A percentile compares a stretch with the other conserved stretches of the same genome.
These are phyloP conservation scores for Darevskia nairensis DNA, from an alignment of 2,797 vertebrate species.

Conservation along the genomic window DNA sequence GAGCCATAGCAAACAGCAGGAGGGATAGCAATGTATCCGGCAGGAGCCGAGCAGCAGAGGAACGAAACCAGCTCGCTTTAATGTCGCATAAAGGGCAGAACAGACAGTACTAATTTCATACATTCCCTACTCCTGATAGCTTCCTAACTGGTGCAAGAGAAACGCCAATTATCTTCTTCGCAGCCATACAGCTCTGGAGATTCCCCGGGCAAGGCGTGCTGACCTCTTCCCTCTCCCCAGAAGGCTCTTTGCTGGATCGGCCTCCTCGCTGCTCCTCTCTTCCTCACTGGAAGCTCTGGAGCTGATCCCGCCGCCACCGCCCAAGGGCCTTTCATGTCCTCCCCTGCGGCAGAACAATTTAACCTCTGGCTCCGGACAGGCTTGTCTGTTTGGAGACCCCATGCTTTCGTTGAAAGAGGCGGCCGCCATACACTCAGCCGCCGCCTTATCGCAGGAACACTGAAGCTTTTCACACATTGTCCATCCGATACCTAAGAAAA, in stretches of 20 bases:
- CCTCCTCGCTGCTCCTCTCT: slow-evolving; percentile 79
- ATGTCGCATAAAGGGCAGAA: too few relatives aligned
- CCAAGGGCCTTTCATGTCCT: background rate
- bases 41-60: too few relatives aligned
- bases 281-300: slow-evolving; percentile 72
- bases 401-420: slow-evolving; percentile 86
- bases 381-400: slow-evolving; percentile 3
- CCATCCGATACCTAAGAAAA: slow-evolving; percentile 82
- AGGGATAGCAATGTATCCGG: too few relatives aligned
- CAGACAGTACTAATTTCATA: too few relatives aligned
- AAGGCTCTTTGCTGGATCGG: rapidly evolving
- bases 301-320: slow-evolving; percentile 23
- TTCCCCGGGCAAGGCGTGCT: rapidly evolving
- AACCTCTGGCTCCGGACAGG: slow-evolving; percentile 75
- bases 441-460: slow-evolving; percentile 85
- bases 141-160: rapidly evolving
- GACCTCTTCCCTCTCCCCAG: slow-evolving; percentile 60
- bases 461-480: slow-evolving; percentile 85
- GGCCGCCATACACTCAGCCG: slow-evolving; percentile 87
- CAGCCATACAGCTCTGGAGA: rapidly evolving
- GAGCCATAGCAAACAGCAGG: too few relatives aligned
- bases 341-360: slow-evolving; percentile 71
- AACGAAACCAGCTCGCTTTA: too few relatives aligned
- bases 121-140: rapidly evolving
- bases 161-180: slow-evolving; percentile 35